Evolutionary conservation across 2,797 vertebrate species (phyloP).

Genomic region (Myoxocephalus aenaeus): DNA sequence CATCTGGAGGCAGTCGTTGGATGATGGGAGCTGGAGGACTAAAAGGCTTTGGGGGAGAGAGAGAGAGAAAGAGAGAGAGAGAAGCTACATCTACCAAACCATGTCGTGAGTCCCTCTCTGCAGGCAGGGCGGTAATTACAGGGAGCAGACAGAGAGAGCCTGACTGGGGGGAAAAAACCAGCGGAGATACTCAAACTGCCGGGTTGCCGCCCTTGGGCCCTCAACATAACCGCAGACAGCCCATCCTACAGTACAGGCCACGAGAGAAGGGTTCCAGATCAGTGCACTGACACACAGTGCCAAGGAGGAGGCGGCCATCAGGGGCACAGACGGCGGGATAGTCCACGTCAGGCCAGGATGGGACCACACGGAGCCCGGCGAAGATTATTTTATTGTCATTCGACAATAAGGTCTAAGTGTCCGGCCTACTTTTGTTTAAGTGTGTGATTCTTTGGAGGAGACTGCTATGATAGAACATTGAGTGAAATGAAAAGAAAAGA

Average conservation of each 20-base stretch:
- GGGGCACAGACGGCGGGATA: not conserved
- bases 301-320: conserved; percentile 10
- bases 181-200: conserved; percentile 73
- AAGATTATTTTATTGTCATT: too few species aligned
- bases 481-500: not conserved
- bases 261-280: conserved; percentile 63
- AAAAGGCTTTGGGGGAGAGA: conserved; percentile 51
- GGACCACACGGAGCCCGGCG: not conserved
- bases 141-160: conserved; percentile 69
- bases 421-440: not conserved
- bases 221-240: conserved; percentile 74
- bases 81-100: conserved; percentile 62
- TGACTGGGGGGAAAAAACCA: conserved; percentile 52
- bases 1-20: conserved; percentile 80
- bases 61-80: conserved; percentile 28
- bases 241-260: conserved; percentile 61
- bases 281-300: conserved; percentile 39
- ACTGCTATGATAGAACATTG: not conserved
- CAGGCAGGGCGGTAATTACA: conserved; percentile 83
- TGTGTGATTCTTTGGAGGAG: not conserved
- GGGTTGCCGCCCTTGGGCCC: conserved; percentile 78
- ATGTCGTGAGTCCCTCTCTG: conserved; percentile 69
- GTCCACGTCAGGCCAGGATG: conserved; percentile 37
- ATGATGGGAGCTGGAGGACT: conserved; percentile 71
- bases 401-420: not conserved